Conservation (phyloP, 2,888 invertebrate genomes). For the Cerastoderma edule region DNA sequence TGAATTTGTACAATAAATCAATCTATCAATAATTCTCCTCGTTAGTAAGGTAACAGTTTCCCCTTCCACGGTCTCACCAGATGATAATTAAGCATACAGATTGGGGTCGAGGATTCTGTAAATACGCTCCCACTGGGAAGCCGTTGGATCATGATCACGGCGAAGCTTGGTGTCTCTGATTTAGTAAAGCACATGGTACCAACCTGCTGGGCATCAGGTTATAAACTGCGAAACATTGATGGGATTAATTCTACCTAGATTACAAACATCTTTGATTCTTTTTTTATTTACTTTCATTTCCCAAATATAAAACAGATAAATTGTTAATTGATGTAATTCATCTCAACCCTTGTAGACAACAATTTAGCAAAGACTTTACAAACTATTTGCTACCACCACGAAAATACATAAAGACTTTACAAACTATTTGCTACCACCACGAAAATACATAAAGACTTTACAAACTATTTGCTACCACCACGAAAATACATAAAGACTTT, state of each 20-base stretch:
- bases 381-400: too few relatives aligned
- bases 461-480: too few relatives aligned
- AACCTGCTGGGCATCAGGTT: slow-evolving; percentile 14
- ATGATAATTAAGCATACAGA: background rate
- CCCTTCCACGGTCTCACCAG: background rate
- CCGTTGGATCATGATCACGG: slow-evolving; percentile 36
- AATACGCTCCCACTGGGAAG: slow-evolving; percentile 40
- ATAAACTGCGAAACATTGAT: background rate
- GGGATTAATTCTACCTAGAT: slow-evolving; percentile 22
- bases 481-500: too few relatives aligned
- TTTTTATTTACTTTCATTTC: background rate
- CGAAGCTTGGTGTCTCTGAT: slow-evolving; percentile 24
- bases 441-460: too few relatives aligned
- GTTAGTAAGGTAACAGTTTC: too few relatives aligned
- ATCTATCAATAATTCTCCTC: too few relatives aligned
- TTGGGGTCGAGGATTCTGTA: slow-evolving; percentile 27
- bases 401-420: too few relatives aligned
- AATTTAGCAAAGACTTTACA: too few relatives aligned
- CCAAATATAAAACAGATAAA: slow-evolving; percentile 20
- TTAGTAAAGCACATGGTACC: slow-evolving; percentile 24
- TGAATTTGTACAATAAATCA: too few relatives aligned
- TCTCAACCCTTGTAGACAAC: too few relatives aligned
- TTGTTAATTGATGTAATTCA: slow-evolving; percentile 20
- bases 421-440: too few relatives aligned
- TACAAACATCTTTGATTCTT: slow-evolving; percentile 17